phyloP scores from a whole-genome alignment of 2,113 vertebrate genomes.

The Sander vitreus region DNA sequence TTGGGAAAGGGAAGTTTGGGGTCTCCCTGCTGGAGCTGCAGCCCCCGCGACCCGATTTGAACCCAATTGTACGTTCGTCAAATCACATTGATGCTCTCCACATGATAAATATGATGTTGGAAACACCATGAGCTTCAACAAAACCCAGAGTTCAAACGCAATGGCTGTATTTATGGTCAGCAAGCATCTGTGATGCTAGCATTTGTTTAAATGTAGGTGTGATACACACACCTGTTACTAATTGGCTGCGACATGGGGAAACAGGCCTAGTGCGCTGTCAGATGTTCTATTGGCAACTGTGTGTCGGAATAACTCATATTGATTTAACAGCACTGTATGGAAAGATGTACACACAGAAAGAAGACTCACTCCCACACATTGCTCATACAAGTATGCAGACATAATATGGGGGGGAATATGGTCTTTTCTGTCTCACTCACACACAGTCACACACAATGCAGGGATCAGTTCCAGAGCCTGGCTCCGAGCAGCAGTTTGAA shows the following conservation, averaged over 20 bases:
- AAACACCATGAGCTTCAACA: background rate
- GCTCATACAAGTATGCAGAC: slow-evolving; percentile 24
- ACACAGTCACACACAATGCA: slow-evolving; percentile 26
- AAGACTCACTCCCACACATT: background rate
- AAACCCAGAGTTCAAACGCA: background rate
- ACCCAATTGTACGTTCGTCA: background rate
- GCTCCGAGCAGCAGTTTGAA: slow-evolving; percentile 64
- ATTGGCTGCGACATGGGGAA: background rate
- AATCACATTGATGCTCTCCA: background rate
- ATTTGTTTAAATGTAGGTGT: background rate
- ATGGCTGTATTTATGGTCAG: no score
- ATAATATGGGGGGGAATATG: slow-evolving; percentile 1
- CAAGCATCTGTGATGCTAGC: background rate
- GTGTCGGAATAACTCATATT: background rate
- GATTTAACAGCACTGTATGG: background rate
- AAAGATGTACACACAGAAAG: background rate
- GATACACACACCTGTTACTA: background rate
- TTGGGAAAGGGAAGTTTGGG: no score
- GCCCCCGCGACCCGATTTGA: no score
- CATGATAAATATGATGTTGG: background rate
- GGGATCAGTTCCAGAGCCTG: slow-evolving; percentile 79
- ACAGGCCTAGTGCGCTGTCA: background rate
- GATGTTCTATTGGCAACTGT: background rate
- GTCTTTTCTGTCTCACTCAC: slow-evolving; percentile 11
- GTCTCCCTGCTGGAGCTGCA: no score